Base-by-base conservation (phyloP, 92 coral and sea anemone species). In the Actinostola sp. region DNA sequence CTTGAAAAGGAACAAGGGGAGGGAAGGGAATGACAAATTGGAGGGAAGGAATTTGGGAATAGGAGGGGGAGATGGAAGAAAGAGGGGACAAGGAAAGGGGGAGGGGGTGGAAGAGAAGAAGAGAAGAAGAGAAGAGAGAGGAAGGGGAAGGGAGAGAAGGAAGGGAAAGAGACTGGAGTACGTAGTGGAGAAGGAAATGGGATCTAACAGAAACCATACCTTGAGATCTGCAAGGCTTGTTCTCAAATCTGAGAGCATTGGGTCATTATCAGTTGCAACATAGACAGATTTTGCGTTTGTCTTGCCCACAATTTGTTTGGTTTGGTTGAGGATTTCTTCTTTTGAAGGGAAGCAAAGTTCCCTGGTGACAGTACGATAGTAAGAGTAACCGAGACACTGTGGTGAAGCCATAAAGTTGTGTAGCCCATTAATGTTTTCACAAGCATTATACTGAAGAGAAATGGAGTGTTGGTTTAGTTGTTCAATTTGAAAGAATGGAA, bases 181-280 rank as follows among this genome's bases (percentile, higher is more conserved):
- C 17, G 12, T 43, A 43, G 50, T n/a, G n/a, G n/a, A n/a, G n/a
- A n/a, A n/a, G n/a, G n/a, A n/a, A n/a, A n/a, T n/a, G n/a, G n/a
- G n/a, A n/a, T n/a, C n/a, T n/a, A n/a, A n/a, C n/a, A n/a, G n/a
- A n/a, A n/a, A n/a, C 14, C 45, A 7, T 72, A 63, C 82, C 63
- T 80, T 50, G 16, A 81, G 65, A 38, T 82, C 85, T 67, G 45
- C 35, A 7, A 90, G 75, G 5, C 60, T 72, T 30, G 84, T 70
- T 33, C 62, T 71, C 64, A 90, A 54, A 24, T 83, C 88, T 8
- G 67, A 66, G 28, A 84, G 29, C 97, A 90, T 87, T 32, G 97
- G 92, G 43, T 90, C 89, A 57, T 51, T 62, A 75, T 90, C 97
- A n/a, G 97, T 90, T 46, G 97, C 97, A n/a, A 90, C 89, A 75